Evolutionary conservation across 2,113 vertebrate genomes (phyloP), one percentile per base, ranked within the genome.

Genomic region (Neogobius melanostomus): DNA sequence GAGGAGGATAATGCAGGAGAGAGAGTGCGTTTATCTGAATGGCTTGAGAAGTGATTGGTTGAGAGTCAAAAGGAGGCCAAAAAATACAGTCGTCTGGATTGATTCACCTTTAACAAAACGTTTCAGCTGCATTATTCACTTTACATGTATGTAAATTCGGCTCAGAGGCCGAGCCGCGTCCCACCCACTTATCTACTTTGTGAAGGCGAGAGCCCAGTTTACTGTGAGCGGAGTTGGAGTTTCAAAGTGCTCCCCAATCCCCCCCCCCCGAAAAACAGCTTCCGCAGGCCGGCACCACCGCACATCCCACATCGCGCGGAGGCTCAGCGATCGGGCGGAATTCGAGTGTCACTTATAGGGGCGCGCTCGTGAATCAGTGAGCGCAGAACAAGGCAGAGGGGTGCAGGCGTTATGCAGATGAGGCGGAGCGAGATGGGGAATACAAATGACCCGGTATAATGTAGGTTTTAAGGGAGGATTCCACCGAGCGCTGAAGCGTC

Each of bases 391-490:
- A 66, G 70, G 79, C 70, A 66, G 72, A 77, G 76, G 2, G 66
- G 71, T 72, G 80, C 67, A 17, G 66, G 69, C 68, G 69, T 85
- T 88, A 87, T 87, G 83, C 65, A 84, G 79, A 88, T 86, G 67
- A 81, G 82, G 79, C 84, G 69, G 75, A 64, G 60, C 63, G 70
- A 70, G 83, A 66, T 48, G 68, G 71, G 28, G 86, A 87, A 90
- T 85, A 84, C 82, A 85, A 85, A 87, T 85, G 83, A 85, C 79
- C 81, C 17, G 0, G 52, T 48, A 75, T 85, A 88, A 89, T 85
- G 78, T 80, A 69, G 68, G 72, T 68, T 59, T 59, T 59, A 14
- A 42, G 11, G 28, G 11, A 68, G 71, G 69, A 76, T 77, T 67
- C 28, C 65, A 62, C 14, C 69, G 78, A 83, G 68, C 75, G 45